Conservation (phyloP, 2,888 invertebrate genomes). For the Drosophila neutralis region DNA sequence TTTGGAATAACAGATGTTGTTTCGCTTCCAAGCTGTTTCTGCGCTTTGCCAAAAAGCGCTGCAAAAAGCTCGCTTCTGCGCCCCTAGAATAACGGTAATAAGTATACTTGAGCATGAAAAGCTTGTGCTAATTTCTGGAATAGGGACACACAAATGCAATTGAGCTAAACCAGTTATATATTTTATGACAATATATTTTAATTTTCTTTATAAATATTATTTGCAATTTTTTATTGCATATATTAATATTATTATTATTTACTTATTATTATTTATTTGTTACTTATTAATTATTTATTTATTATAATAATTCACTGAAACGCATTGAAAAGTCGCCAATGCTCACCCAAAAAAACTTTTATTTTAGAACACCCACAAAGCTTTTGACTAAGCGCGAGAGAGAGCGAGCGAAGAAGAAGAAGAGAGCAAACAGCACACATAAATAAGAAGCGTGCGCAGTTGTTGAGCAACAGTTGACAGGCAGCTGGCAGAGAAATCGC, state of each 20-base stretch:
- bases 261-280: background rate
- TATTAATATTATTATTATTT: background rate
- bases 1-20: constrained; percentile 79
- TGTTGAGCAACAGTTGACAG: constrained; percentile 51
- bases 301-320: background rate
- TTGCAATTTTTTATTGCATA: background rate
- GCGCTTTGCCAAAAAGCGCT: constrained; percentile 7
- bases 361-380: constrained; percentile 30
- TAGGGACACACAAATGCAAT: background rate
- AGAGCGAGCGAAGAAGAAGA: background rate
- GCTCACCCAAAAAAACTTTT: background rate
- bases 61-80: constrained; percentile 59
- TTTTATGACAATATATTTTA: background rate
- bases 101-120: constrained; percentile 4
- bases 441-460: constrained; percentile 22
- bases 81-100: constrained; percentile 19
- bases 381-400: constrained; percentile 9
- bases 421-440: constrained; percentile 18
- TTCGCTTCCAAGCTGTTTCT: constrained; percentile 57
- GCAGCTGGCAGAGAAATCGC: constrained; percentile 33
- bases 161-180: background rate
- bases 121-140: background rate
- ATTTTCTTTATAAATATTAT: background rate
- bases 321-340: background rate
- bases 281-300: background rate